These are phyloP conservation scores for Semnopithecus entellus DNA, from an alignment of 2,113 vertebrate genomes.

Conservation along the genomic window DNA sequence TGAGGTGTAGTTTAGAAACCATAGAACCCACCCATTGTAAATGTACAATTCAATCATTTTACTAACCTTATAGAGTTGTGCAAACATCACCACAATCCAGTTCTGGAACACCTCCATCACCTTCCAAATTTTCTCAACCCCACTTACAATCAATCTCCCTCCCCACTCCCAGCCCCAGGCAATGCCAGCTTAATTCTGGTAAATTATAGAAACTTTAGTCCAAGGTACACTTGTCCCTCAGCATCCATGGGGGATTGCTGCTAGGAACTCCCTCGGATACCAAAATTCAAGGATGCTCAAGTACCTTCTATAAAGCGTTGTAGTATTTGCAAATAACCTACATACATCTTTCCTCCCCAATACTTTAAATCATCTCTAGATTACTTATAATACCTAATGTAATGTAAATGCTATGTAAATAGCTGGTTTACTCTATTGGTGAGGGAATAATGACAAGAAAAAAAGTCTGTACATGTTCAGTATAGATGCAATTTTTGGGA, in stretches of 20 bases:
- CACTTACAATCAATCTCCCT: fast-evolving
- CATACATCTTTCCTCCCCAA: neutral
- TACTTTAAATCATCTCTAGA: neutral
- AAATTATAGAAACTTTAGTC: fast-evolving
- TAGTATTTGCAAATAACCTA: neutral
- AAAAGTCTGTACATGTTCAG: neutral
- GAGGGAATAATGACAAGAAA: neutral
- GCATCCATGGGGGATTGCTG: neutral
- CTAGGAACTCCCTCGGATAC: neutral
- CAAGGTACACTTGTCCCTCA: fast-evolving
- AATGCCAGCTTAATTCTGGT: neutral
- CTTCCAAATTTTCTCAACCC: neutral
- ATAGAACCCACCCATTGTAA: too few relatives aligned
- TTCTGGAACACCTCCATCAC: fast-evolving
- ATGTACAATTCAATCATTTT: fast-evolving
- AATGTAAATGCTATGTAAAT: neutral
- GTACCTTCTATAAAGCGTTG: neutral
- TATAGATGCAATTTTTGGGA: neutral
- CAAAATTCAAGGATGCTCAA: neutral
- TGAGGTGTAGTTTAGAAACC: neutral
- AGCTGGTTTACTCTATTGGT: neutral
- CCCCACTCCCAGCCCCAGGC: too few relatives aligned
- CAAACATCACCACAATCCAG: too few relatives aligned
- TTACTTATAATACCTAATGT: neutral
- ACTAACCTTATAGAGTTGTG: fast-evolving